Conservation (phyloP, 2,113 vertebrate genomes). For the Holacanthus passer region DNA sequence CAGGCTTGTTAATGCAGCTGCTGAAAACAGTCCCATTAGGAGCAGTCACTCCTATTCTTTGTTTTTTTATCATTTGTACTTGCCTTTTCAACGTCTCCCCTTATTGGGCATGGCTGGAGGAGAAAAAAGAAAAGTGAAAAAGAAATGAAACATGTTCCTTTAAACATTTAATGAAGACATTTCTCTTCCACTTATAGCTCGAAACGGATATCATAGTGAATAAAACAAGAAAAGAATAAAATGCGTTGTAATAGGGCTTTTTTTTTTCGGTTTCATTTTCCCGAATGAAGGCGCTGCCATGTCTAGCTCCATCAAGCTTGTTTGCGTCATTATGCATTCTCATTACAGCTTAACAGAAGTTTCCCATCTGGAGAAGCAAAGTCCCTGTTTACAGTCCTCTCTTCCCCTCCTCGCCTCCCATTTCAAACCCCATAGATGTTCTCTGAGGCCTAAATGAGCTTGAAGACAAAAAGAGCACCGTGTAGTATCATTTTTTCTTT, state of each 20-base stretch:
- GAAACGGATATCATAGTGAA: conserved; percentile 57
- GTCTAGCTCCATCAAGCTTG: conserved; percentile 69
- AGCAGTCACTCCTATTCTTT: conserved; percentile 66
- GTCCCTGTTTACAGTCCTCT: conserved; percentile 70
- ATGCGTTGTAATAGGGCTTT: conserved; percentile 9
- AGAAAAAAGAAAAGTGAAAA: conserved; percentile 16
- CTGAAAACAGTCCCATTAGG: conserved; percentile 77
- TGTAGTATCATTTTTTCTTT: conserved; percentile 44
- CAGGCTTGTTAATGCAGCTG: conserved; percentile 81
- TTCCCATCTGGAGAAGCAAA: conserved; percentile 75
- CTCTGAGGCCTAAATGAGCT: conserved; percentile 72
- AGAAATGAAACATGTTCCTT: conserved; percentile 58
- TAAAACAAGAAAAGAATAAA: conserved; percentile 36
- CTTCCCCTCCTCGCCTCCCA: conserved; percentile 53
- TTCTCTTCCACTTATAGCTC: conserved; percentile 49
- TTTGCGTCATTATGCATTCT: conserved; percentile 76
- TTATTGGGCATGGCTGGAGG: conserved; percentile 21
- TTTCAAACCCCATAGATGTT: conserved; percentile 69
- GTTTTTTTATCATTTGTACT: conserved; percentile 72
- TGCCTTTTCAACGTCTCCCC: conserved; percentile 61
- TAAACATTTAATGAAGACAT: conserved; percentile 70
- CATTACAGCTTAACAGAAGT: conserved; percentile 76
- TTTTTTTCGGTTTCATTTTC: conserved; percentile 49
- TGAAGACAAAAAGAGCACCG: conserved; percentile 71
- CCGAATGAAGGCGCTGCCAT: conserved; percentile 50